Conservation (phyloP, 2,888 invertebrate genomes). For the Mesoligia furuncula region DNA sequence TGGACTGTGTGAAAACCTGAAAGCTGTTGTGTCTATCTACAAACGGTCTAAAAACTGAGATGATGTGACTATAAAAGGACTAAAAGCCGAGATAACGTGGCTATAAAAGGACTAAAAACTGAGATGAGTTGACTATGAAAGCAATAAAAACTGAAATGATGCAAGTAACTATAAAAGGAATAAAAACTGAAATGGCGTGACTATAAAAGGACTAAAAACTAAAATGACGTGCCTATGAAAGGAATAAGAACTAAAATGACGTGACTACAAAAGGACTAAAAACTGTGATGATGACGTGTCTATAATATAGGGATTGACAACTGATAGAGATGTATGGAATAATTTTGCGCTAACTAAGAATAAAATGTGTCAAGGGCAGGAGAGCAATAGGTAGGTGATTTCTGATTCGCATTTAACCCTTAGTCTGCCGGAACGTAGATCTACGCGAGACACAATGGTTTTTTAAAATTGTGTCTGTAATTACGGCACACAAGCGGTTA, state of each 20-base stretch:
- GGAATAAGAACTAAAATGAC: too few species aligned
- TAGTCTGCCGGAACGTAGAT: too few species aligned
- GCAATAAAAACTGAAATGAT: neutral
- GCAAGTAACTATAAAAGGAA: neutral
- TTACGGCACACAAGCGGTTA: too few species aligned
- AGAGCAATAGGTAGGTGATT: neutral
- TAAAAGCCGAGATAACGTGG: neutral
- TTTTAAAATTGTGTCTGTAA: too few species aligned
- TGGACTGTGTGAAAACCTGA: neutral
- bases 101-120: neutral
- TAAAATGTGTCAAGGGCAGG: neutral
- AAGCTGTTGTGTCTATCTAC: neutral
- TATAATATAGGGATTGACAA: neutral
- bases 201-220: neutral
- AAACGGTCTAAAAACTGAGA: neutral
- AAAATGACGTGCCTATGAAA: neutral
- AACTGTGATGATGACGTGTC: neutral
- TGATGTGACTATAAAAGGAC: neutral
- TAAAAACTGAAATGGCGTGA: neutral
- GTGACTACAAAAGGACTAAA: neutral
- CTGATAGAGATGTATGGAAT: neutral
- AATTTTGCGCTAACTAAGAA: neutral
- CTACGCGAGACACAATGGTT: too few species aligned
- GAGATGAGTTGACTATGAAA: neutral
- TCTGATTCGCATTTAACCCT: neutral